phyloP scores from a whole-genome alignment of 2,797 vertebrate species.

The Simalia tracyae region DNA sequence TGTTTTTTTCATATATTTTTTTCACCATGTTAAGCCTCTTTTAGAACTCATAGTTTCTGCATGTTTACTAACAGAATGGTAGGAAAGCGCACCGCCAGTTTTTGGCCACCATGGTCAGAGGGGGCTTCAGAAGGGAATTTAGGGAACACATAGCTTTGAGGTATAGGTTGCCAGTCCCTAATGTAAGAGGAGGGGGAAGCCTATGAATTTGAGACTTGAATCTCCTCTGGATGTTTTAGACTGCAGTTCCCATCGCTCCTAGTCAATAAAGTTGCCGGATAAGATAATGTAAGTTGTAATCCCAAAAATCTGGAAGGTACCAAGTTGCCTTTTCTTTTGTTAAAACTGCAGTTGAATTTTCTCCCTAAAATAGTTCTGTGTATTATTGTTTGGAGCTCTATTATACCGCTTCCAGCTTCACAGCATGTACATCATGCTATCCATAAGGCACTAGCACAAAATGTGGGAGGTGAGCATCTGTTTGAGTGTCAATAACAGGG shows the following conservation, averaged over 20 bases:
- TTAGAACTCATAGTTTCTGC: background rate
- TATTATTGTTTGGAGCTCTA: background rate
- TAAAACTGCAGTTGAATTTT: background rate
- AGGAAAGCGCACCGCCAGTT: background rate
- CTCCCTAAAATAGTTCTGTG: background rate
- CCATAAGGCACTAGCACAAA: background rate
- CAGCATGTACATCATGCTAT: conserved; percentile 1
- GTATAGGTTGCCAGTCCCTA: background rate
- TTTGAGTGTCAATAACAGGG: background rate
- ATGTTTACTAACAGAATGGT: background rate
- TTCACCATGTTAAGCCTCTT: background rate
- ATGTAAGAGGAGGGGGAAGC: background rate
- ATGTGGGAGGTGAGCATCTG: background rate
- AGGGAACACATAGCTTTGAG: background rate
- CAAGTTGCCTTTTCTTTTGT: background rate
- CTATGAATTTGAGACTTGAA: background rate
- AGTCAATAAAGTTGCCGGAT: background rate
- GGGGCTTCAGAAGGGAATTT: background rate
- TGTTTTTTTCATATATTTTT: background rate
- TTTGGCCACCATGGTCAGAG: background rate
- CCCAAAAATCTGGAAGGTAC: background rate
- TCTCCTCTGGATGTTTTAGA: background rate
- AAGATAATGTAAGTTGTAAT: background rate
- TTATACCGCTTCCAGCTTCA: conserved; percentile 5
- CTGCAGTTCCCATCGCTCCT: background rate